These are phyloP conservation scores for Diadumene lineata DNA, from an alignment of 92 coral and sea anemone species.

Conservation along the genomic window DNA sequence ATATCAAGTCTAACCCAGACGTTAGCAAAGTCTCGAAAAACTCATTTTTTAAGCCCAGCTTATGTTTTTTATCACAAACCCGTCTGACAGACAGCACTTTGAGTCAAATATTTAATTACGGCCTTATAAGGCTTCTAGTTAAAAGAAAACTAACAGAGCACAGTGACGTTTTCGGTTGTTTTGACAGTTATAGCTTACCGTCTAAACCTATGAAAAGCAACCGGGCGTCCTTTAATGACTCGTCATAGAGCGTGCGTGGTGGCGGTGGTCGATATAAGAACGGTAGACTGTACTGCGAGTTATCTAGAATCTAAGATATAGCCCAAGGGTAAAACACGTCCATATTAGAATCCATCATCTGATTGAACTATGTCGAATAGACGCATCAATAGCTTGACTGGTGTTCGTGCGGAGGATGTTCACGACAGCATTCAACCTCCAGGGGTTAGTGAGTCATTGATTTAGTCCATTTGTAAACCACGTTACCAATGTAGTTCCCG, in stretches of 20 bases:
- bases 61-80: constrained; percentile 42
- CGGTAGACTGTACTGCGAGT: constrained; percentile 21
- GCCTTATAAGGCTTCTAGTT: constrained; percentile 40
- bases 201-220: constrained; percentile 18
- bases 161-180: constrained; percentile 35
- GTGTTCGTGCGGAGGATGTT: constrained; percentile 30
- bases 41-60: constrained; percentile 24
- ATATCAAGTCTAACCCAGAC: constrained; percentile 26
- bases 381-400: constrained; percentile 22
- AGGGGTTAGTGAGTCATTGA: constrained; percentile 38
- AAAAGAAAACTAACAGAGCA: constrained; percentile 52
- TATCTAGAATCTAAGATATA: constrained; percentile 24
- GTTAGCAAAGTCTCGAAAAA: constrained; percentile 17
- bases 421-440: constrained; percentile 18
- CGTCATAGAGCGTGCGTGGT: constrained; percentile 21
- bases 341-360: constrained; percentile 28
- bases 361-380: constrained; percentile 18
- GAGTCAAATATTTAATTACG: constrained; percentile 45
- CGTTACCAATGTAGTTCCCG: neutral
- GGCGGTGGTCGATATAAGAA: neutral
- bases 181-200: constrained; percentile 37
- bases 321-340: constrained; percentile 35
- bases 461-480: too few species aligned
- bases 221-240: constrained; percentile 12
- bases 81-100: constrained; percentile 34